These are phyloP conservation scores for Etia nguti DNA, from an alignment of 2,113 vertebrate species.

Conservation along the genomic window DNA sequence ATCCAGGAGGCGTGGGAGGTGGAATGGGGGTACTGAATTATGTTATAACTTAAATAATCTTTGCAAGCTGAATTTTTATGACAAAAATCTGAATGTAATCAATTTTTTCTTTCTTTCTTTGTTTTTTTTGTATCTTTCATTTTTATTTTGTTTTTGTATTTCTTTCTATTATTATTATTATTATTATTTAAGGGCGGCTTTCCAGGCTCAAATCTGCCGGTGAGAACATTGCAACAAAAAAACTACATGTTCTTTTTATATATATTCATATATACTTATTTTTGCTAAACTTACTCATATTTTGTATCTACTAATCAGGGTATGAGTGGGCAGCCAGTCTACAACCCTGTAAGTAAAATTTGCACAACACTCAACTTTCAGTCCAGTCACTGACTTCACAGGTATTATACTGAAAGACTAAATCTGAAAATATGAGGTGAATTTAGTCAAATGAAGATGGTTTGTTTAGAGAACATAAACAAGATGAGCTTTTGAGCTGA, in stretches of 20 bases:
- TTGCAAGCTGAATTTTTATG: not conserved
- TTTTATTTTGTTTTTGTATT: not conserved
- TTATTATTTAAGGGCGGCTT: conserved; percentile 8
- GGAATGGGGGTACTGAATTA: conserved; percentile 32
- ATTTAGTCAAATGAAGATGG: not conserved
- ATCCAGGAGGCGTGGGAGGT: conserved; percentile 41
- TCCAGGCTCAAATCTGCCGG: conserved; percentile 65
- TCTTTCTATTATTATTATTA: not conserved
- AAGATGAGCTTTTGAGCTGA: not conserved
- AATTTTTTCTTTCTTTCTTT: not conserved
- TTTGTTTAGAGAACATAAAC: not conserved
- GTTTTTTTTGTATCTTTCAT: not conserved
- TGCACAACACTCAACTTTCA: not conserved
- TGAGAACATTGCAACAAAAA: not conserved
- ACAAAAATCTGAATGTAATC: not conserved
- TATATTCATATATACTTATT: not conserved
- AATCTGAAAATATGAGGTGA: not conserved
- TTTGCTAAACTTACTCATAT: not conserved
- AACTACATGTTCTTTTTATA: rapidly evolving
- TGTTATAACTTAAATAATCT: not conserved
- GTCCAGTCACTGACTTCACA: not conserved
- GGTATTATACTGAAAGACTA: not conserved
- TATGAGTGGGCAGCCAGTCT: conserved; percentile 71
- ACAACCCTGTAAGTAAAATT: conserved; percentile 76
- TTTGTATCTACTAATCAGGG: conserved; percentile 40